A percentile compares a stretch with the other conserved stretches of the same genome.
phyloP scores from a whole-genome alignment of 2,113 vertebrate genomes.

The Macroglossus sobrinus region DNA sequence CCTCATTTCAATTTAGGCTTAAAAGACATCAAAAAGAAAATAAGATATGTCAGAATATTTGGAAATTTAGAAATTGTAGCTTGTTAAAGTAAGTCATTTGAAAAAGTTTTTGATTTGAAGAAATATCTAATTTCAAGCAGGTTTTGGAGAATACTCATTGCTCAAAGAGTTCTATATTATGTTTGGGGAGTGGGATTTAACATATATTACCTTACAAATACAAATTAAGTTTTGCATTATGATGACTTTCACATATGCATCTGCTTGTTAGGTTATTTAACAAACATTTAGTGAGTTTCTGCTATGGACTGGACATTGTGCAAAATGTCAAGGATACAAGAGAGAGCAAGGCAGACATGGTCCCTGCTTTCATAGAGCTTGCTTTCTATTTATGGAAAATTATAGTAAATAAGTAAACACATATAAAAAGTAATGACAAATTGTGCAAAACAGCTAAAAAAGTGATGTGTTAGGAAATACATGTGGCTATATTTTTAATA shows the following conservation, averaged over 20 bases:
- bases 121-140: neutral
- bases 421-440: neutral
- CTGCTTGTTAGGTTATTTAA: neutral
- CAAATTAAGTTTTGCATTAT: neutral
- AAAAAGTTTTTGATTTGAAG: neutral
- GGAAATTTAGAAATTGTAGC: neutral
- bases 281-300: neutral
- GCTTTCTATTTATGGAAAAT: neutral
- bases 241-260: neutral
- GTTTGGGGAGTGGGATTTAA: neutral
- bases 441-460: neutral
- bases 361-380: neutral
- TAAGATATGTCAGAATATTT: constrained; percentile 16
- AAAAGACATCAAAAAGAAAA: constrained; percentile 37
- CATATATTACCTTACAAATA: neutral
- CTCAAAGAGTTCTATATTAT: neutral
- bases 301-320: neutral
- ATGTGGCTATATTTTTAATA: neutral
- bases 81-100: neutral
- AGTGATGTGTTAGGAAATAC: neutral
- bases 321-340: neutral
- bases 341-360: neutral
- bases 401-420: neutral
- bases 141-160: neutral
- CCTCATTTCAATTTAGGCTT: neutral